Evolutionary conservation across 1,140 invertebrate genomes (phyloP).

Genomic region (Trypoxylus dichotomus): DNA sequence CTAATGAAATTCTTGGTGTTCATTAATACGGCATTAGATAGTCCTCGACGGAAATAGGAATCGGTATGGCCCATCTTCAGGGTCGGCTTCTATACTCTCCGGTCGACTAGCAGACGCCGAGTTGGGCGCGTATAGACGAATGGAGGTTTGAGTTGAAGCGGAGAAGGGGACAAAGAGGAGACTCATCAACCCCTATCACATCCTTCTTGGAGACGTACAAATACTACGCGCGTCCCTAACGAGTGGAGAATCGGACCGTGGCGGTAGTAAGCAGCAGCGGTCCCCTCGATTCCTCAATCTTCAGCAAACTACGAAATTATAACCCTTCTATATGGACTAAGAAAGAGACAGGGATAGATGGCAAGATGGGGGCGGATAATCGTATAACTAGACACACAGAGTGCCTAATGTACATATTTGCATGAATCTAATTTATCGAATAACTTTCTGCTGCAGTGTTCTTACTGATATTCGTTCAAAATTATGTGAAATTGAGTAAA

Average conservation of each 20-base stretch:
- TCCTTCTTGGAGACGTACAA: neutral
- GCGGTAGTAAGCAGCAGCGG: neutral
- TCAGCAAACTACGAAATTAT: constrained; percentile 13
- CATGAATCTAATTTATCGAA: constrained; percentile 24
- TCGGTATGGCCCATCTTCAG: constrained; percentile 24
- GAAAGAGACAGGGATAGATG: constrained; percentile 22
- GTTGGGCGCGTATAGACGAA: neutral
- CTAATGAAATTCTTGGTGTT: constrained; percentile 71
- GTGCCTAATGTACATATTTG: constrained; percentile 27
- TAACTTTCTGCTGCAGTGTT: constrained; percentile 14
- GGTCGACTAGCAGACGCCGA: constrained; percentile 13
- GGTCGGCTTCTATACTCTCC: neutral
- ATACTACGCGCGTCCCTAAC: neutral
- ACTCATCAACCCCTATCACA: constrained; percentile 12
- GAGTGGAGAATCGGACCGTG: neutral
- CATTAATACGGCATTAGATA: constrained; percentile 66
- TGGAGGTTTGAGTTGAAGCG: neutral
- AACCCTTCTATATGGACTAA: constrained; percentile 24
- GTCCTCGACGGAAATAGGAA: constrained; percentile 25
- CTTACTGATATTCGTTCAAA: constrained; percentile 21
- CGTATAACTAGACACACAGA: constrained; percentile 26
- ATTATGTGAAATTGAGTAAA: too few relatives aligned
- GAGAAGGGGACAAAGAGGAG: neutral
- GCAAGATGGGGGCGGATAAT: constrained; percentile 10
- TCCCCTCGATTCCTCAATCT: neutral